Evolutionary conservation across 2,797 vertebrate species (phyloP), one percentile per base, ranked within the genome.

Genomic region (Leptatherina wallacei): DNA sequence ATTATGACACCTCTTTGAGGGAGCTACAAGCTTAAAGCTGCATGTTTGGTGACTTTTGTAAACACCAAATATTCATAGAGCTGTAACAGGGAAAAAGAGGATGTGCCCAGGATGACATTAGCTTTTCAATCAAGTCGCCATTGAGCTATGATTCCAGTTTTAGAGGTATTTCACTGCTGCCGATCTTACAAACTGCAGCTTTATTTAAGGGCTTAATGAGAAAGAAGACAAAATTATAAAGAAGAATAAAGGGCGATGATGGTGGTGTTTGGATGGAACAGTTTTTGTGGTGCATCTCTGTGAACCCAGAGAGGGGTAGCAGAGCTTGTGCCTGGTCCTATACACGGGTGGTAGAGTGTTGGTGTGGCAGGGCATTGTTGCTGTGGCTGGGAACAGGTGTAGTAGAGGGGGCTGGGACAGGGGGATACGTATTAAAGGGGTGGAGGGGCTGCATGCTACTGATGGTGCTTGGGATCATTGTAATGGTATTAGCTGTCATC

Each of bases 341-440:
- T 96, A 98, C 97, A 57, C 96, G 95, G 65, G 97, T 98, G 87
- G 97, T 98, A 80, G 97, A 97, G 93, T 97, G 97, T 89, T 97
- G 96, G 88, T 97, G 97, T 69, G 97, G 96, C 86, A 98, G 93
- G 80, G 96, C 96, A 92, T 96, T 97, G 95, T 97, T 97, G 93
- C 93, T 94, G 88, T 95, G 94, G 80, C 93, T 93, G 64, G 94
- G 92, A 67, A 93, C 86, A 0, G 94, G 92, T 56, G 92, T 93
- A 16, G 90, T 89, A 61, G 91, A 88, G 6, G 93, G 94, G 72
- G 93, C 90, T 2, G 96, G 94, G 73, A 95, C 92, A 0, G 95
- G 94, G 56, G 96, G 96, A 60, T 96, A 97, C 10, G 96, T 96
- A 91, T 96, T 97, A 85, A 98, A 97, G 20, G 96, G 95, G 76